These are phyloP conservation scores for Apamea sordens DNA, from an alignment of 2,888 invertebrate genomes.

Conservation along the genomic window DNA sequence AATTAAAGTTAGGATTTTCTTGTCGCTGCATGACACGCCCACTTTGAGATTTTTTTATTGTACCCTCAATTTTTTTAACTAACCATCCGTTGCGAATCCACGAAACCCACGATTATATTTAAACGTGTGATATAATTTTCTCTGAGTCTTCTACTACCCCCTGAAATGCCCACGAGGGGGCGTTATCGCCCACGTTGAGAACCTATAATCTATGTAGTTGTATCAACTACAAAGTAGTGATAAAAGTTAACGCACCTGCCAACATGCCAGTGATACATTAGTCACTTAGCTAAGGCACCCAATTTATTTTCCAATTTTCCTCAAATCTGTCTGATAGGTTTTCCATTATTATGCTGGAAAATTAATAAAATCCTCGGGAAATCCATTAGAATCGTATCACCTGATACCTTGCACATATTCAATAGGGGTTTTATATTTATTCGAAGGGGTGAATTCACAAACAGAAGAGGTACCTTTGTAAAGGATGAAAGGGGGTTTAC, in stretches of 20 bases:
- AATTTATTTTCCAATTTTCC: conserved; percentile 8
- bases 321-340: conserved; percentile 7
- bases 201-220: not conserved
- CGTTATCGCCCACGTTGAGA: too few relatives aligned
- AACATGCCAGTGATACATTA: not conserved
- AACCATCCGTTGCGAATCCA: too few relatives aligned
- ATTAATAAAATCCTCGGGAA: conserved; percentile 38
- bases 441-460: conserved; percentile 54
- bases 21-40: too few relatives aligned
- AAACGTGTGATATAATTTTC: too few relatives aligned
- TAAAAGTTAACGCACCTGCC: not conserved
- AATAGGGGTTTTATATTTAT: conserved; percentile 33
- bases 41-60: too few relatives aligned
- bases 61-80: too few relatives aligned
- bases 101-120: too few relatives aligned
- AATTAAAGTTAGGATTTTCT: too few relatives aligned
- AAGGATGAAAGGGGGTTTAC: conserved; percentile 35
- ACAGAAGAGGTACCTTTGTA: conserved; percentile 51
- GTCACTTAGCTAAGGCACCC: not conserved
- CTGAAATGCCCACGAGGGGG: too few relatives aligned
- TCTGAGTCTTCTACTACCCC: too few relatives aligned
- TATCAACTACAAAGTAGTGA: not conserved
- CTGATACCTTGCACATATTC: conserved; percentile 62
- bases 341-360: conserved; percentile 16
- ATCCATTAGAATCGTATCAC: conserved; percentile 52